Evolutionary conservation across 37 sponge, comb jelly and placozoan genomes (phyloP).

Genomic region (Ephydatia muelleri): DNA sequence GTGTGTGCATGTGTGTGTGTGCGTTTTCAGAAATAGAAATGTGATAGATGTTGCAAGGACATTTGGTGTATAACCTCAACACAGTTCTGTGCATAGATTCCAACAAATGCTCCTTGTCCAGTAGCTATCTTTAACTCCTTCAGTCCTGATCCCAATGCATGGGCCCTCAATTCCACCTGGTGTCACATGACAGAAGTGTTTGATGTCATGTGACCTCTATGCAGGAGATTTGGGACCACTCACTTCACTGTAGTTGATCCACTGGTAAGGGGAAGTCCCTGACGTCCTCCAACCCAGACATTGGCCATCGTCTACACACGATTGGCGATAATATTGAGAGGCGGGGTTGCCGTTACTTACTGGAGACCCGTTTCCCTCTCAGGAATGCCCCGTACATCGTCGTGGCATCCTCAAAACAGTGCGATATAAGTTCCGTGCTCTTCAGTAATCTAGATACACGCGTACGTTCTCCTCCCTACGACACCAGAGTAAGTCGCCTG

Average conservation of each 20-base stretch:
- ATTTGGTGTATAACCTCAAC: slow-evolving; percentile 26
- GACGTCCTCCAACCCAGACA: slow-evolving; percentile 76
- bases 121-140: slow-evolving; percentile 50
- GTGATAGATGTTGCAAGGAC: too few relatives aligned
- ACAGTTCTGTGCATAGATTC: slow-evolving; percentile 79
- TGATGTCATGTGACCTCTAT: not conserved
- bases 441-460: slow-evolving; percentile 48
- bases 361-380: slow-evolving; percentile 70
- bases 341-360: slow-evolving; percentile 11
- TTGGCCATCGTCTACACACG: slow-evolving; percentile 62
- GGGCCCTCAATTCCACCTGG: slow-evolving; percentile 71
- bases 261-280: slow-evolving; percentile 62
- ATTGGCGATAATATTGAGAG: too few relatives aligned
- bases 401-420: slow-evolving; percentile 58
- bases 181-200: too few relatives aligned
- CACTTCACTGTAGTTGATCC: slow-evolving; percentile 75
- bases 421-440: slow-evolving; percentile 40
- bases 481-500: not conserved
- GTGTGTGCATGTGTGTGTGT: too few relatives aligned
- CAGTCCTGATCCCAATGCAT: slow-evolving; percentile 85
- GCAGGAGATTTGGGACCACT: not conserved
- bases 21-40: too few relatives aligned
- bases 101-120: slow-evolving; percentile 88
- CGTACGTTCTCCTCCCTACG: slow-evolving; percentile 12
- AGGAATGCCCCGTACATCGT: slow-evolving; percentile 85